A percentile compares a stretch with the other conserved stretches of the same genome.
Conservation (phyloP, 2,888 invertebrate genomes). For the Drosophila paramelanica region DNA sequence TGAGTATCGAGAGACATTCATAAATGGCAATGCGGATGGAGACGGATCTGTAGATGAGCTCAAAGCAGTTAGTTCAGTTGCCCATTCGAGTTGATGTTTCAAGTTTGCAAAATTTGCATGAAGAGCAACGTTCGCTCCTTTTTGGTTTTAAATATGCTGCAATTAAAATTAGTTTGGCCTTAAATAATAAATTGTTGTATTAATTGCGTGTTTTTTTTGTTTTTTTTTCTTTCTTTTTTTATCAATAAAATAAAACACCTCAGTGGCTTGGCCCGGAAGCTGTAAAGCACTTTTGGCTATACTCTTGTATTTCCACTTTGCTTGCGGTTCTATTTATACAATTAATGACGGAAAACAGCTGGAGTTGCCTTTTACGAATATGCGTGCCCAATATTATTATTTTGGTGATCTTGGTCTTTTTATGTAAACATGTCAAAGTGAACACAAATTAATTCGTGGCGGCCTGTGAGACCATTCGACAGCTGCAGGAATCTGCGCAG, state of each 20-base stretch:
- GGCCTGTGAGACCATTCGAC: conserved; percentile 52
- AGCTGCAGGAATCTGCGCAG: conserved; percentile 69
- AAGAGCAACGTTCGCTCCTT: conserved; percentile 60
- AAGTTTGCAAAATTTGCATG: conserved; percentile 49
- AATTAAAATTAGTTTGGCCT: conserved; percentile 57
- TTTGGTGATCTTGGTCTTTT: conserved; percentile 22
- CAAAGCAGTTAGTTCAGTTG: conserved; percentile 45
- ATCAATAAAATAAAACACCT: conserved; percentile 19
- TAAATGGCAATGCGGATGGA: conserved; percentile 52
- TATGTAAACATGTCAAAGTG: conserved; percentile 76
- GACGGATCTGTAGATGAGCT: conserved; percentile 34
- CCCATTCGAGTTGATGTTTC: conserved; percentile 37
- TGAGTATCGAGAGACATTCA: conserved; percentile 37
- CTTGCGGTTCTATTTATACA: conserved; percentile 37
- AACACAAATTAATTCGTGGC: conserved; percentile 51
- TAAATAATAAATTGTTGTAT: conserved; percentile 12
- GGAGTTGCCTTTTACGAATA: conserved; percentile 26
- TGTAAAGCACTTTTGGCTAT: conserved; percentile 27
- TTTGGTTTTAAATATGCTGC: conserved; percentile 42
- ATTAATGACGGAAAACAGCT: conserved; percentile 62
- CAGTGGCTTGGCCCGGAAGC: conserved; percentile 46
- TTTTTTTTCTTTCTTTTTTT: background rate
- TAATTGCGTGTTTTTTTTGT: conserved; percentile 5
- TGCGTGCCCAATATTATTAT: conserved; percentile 33
- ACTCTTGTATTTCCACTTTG: conserved; percentile 20